These are phyloP conservation scores for Genyomyrus donnyi DNA, from an alignment of 2,113 vertebrate genomes.

Conservation along the genomic window DNA sequence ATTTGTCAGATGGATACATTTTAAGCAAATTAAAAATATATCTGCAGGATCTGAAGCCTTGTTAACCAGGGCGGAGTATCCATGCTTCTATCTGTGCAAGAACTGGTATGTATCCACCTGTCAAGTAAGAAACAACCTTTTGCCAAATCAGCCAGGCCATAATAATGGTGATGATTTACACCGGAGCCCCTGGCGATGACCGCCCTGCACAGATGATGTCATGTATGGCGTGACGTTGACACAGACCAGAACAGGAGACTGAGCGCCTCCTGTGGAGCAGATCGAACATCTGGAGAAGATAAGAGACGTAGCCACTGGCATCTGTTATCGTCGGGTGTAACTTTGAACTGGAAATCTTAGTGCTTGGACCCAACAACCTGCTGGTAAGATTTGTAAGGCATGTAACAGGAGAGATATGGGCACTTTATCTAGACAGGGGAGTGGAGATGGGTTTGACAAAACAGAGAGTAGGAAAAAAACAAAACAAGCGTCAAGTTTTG, in stretches of 20 bases:
- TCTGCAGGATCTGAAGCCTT: background rate
- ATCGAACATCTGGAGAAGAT: background rate
- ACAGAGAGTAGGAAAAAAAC: background rate
- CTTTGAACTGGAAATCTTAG: background rate
- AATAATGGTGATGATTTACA: background rate
- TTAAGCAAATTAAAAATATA: background rate
- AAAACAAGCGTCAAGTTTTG: background rate
- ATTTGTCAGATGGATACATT: background rate
- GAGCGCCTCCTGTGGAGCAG: background rate
- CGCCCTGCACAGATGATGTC: background rate
- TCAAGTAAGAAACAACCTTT: background rate
- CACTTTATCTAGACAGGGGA: background rate
- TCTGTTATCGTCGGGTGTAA: background rate
- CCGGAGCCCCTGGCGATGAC: background rate
- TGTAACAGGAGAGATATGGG: background rate
- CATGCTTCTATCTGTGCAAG: background rate
- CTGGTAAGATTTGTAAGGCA: background rate
- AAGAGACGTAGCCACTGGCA: background rate
- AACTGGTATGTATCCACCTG: too few relatives aligned
- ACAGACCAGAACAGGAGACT: background rate
- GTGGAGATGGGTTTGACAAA: background rate
- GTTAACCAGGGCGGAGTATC: too few relatives aligned
- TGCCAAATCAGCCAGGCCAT: background rate
- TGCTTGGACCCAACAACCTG: background rate
- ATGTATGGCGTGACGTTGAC: background rate